Conservation (phyloP, 2,797 vertebrate species). For the Neoniphon sammara region DNA sequence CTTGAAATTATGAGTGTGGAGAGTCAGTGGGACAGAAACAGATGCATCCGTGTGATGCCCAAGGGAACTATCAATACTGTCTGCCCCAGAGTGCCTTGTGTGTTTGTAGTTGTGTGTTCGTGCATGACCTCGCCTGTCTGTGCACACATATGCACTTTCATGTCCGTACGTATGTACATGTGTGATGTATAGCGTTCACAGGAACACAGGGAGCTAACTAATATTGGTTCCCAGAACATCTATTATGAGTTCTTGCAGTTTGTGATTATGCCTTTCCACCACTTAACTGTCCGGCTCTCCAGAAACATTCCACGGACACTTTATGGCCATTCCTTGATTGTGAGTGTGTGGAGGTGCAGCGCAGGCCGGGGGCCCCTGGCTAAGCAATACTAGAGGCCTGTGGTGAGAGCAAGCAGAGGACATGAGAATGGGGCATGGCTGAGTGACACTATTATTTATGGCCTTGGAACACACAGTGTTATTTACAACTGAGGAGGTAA, state of each 20-base stretch:
- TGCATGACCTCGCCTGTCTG: conserved; percentile 30
- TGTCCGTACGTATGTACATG: conserved; percentile 56
- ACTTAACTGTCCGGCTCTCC: conserved; percentile 63
- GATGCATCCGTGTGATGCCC: conserved; percentile 79
- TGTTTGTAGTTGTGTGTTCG: conserved; percentile 9
- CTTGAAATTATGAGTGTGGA: conserved; percentile 82
- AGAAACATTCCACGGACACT: conserved; percentile 72
- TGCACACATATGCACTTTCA: conserved; percentile 56
- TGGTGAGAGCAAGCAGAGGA: conserved; percentile 80
- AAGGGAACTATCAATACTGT: conserved; percentile 80
- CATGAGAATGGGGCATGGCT: conserved; percentile 79
- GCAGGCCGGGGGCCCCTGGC: conserved; percentile 62
- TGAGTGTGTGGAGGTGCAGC: conserved; percentile 71
- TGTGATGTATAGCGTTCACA: conserved; percentile 63
- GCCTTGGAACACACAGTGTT: conserved; percentile 63
- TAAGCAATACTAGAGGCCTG: conserved; percentile 66
- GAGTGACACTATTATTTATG: conserved; percentile 80
- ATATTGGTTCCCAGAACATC: conserved; percentile 71
- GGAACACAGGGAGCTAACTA: conserved; percentile 60
- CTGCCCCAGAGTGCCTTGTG: conserved; percentile 62
- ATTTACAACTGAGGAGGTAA: conserved; percentile 75
- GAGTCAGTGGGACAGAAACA: conserved; percentile 82
- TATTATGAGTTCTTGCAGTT: conserved; percentile 65
- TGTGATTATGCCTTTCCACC: conserved; percentile 72
- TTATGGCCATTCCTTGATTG: conserved; percentile 71